A percentile compares a stretch with the other conserved stretches of the same genome.
Evolutionary conservation across 1,140 invertebrate genomes (phyloP).

Genomic region (Meloidogyne floridensis): DNA sequence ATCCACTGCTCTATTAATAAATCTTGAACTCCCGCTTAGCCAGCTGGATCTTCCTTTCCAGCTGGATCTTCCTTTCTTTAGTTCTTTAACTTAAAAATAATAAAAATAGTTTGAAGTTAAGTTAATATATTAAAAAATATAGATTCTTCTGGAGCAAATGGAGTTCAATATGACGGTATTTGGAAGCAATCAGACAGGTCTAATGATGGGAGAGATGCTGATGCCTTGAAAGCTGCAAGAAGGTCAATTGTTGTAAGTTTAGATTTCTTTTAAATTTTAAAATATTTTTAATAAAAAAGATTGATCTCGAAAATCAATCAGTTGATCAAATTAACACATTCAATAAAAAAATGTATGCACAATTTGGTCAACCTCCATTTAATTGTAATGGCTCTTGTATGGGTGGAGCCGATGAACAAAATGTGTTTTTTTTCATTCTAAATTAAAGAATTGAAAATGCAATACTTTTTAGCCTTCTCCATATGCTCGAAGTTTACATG

Average conservation of each 20-base stretch:
- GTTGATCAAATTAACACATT: slow-evolving; percentile 36
- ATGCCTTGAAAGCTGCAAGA: slow-evolving; percentile 34
- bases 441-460: neutral
- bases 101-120: no score
- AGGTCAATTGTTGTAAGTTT: slow-evolving; percentile 33
- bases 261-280: slow-evolving; percentile 7
- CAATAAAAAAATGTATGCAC: slow-evolving; percentile 26
- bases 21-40: no score
- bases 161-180: slow-evolving; percentile 25
- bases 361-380: slow-evolving; percentile 42
- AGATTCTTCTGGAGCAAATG: slow-evolving; percentile 18
- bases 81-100: no score
- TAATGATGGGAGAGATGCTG: slow-evolving; percentile 41
- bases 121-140: neutral
- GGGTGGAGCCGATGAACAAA: slow-evolving; percentile 34
- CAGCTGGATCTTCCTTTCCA: no score
- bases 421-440: neutral
- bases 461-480: slow-evolving; percentile 30
- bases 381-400: slow-evolving; percentile 43
- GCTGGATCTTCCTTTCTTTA: no score
- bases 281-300: slow-evolving; percentile 22
- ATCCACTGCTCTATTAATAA: no score
- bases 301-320: slow-evolving; percentile 38
- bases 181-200: slow-evolving; percentile 36
- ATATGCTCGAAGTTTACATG: slow-evolving; percentile 43